Evolutionary conservation across 2,113 vertebrate species (phyloP).

Genomic region (Arvicanthis niloticus): DNA sequence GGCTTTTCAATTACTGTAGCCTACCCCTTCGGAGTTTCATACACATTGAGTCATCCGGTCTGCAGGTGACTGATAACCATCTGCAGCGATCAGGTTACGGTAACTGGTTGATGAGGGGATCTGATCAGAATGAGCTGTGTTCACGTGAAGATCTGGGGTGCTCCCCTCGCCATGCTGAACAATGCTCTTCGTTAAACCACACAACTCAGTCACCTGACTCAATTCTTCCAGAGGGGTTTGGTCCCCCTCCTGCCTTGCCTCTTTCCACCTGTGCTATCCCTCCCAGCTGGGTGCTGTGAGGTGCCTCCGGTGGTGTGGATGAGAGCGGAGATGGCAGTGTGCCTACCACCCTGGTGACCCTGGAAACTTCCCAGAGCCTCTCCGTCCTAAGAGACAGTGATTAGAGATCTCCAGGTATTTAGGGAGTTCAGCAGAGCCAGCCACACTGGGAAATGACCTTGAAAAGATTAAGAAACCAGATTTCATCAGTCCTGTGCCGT

Average conservation of each 20-base stretch:
- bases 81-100: constrained; percentile 85
- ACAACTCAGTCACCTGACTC: constrained; percentile 78
- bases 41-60: constrained; percentile 87
- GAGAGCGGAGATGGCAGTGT: not conserved
- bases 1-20: constrained; percentile 86
- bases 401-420: not conserved
- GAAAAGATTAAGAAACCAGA: constrained; percentile 34
- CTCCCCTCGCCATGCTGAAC: constrained; percentile 40
- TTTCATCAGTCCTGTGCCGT: not conserved
- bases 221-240: constrained; percentile 65
- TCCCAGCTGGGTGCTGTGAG: constrained; percentile 47
- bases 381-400: constrained; percentile 19
- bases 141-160: constrained; percentile 73
- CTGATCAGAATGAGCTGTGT: constrained; percentile 67
- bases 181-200: constrained; percentile 73
- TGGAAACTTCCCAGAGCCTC: not conserved
- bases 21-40: constrained; percentile 86
- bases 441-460: not conserved
- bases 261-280: not conserved
- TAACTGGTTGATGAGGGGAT: constrained; percentile 82
- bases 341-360: not conserved
- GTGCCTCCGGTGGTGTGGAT: not conserved
- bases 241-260: constrained; percentile 45
- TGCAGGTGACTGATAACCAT: constrained; percentile 90
- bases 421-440: not conserved